These are phyloP conservation scores for Drosophila formosana DNA, from an alignment of 2,888 invertebrate species.

Conservation along the genomic window DNA sequence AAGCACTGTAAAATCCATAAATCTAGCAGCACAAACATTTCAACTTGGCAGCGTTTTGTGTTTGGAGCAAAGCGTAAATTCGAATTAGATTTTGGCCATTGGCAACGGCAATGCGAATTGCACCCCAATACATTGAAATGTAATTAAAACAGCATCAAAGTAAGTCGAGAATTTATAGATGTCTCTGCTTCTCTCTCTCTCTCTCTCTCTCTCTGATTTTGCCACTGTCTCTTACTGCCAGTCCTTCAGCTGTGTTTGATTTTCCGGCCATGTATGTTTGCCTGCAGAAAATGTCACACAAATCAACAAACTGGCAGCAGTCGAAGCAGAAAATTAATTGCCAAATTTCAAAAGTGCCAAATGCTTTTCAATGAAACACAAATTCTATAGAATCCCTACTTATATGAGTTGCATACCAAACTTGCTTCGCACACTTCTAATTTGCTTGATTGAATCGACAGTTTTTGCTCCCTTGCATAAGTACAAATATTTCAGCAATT, in stretches of 20 bases:
- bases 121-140: slow-evolving; percentile 40
- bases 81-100: slow-evolving; percentile 26
- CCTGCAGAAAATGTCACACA: slow-evolving; percentile 35
- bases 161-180: slow-evolving; percentile 28
- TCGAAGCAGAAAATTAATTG: slow-evolving; percentile 61
- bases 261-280: slow-evolving; percentile 40
- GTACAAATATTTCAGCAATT: slow-evolving; percentile 12
- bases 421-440: slow-evolving; percentile 5
- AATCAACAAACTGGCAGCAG: slow-evolving; percentile 49
- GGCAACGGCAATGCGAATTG: background rate
- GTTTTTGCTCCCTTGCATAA: background rate
- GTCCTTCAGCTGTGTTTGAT: slow-evolving; percentile 17
- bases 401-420: background rate
- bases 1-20: slow-evolving; percentile 14
- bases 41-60: slow-evolving; percentile 25
- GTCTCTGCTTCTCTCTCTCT: background rate
- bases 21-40: slow-evolving; percentile 27
- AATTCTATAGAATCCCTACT: slow-evolving; percentile 10
- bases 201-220: background rate
- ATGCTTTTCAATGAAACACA: slow-evolving; percentile 27
- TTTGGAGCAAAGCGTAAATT: slow-evolving; percentile 7
- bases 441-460: slow-evolving; percentile 21
- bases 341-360: slow-evolving; percentile 30
- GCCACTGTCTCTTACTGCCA: background rate
- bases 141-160: slow-evolving; percentile 63